Conservation (phyloP, 2,113 vertebrate species). For the Chaetorhynchus papuensis region DNA sequence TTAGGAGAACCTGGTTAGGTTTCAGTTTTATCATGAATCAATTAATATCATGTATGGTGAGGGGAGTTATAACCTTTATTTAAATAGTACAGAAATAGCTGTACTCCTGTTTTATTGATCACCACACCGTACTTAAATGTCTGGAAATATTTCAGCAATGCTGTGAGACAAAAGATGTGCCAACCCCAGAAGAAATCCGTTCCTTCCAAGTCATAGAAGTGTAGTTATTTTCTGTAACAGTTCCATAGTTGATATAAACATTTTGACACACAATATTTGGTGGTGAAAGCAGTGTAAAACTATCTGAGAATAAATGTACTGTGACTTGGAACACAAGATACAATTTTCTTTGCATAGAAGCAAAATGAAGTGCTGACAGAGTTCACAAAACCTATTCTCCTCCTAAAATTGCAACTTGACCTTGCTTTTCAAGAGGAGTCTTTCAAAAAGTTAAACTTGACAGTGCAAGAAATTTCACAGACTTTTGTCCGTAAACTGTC, state of each 20-base stretch:
- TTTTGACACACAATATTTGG: conserved; percentile 66
- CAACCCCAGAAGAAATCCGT: neutral
- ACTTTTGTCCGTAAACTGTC: conserved; percentile 19
- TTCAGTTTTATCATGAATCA: neutral
- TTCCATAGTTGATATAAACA: conserved; percentile 50
- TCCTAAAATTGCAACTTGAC: conserved; percentile 63
- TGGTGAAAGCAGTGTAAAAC: conserved; percentile 45
- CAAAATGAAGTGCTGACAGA: conserved; percentile 69
- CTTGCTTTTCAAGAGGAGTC: conserved; percentile 43
- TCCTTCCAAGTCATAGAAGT: neutral
- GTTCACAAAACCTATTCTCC: conserved; percentile 64
- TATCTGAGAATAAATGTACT: conserved; percentile 69
- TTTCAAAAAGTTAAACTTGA: conserved; percentile 64
- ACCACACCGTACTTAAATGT: neutral
- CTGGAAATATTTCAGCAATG: neutral
- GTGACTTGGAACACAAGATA: conserved; percentile 65
- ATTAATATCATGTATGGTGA: neutral
- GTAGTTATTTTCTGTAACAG: conserved; percentile 35
- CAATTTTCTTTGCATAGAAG: conserved; percentile 72
- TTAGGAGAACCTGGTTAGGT: neutral
- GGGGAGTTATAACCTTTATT: neutral
- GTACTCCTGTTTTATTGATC: neutral
- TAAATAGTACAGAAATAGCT: neutral
- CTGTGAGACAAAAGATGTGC: neutral
- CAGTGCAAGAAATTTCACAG: conserved; percentile 14